Evolutionary conservation across 2,888 invertebrate genomes (phyloP), one percentile per base, ranked within the genome.

Genomic region (Machimus atricapillus): DNA sequence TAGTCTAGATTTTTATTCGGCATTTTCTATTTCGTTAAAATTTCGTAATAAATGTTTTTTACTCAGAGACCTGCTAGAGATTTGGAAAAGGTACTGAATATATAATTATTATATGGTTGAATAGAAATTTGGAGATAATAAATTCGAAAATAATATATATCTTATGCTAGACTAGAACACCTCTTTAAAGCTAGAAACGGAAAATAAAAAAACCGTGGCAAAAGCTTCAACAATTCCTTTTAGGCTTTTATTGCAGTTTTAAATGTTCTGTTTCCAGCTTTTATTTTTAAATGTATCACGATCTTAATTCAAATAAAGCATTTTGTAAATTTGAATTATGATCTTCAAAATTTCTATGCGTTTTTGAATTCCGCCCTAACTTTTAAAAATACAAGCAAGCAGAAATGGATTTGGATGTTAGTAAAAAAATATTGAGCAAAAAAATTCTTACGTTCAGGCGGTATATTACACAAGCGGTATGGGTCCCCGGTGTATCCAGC

Each of bases 401-500:
- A 37, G n/a, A 37, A 34, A 76, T 76, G 37, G 76, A 76, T n/a
- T 16, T 79, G 16, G 81, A 14, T 46, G 43, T 81, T 56, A 81
- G 37, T 66, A 37, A 0, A 34, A 31, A 58, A 9, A 76, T 34
- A 58, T 58, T 82, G 31, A 79, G 27, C 52, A 27, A 79, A 27
- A 27, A 27, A 79, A 46, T 43, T 73, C 94, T 94, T 93, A 94
- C 94, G 93, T 92, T 93, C 92, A 88, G 91, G 91, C 56, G 92
- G 91, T 12, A 93, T 88, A 87, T 92, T 93, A 90, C 96, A 96
- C 90, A 94, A 95, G 88, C 93, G 93, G 90, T 96, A 96, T 6
- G 97, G 96, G 92, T 97, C 95, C 89, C 97, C 97, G n/a, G 95
- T 94, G 90, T 95, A 96, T 40, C 95, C 95, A 86, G 93, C 91